Evolutionary conservation across 2,888 invertebrate genomes (phyloP).

Genomic region (Anarsia innoxiella): DNA sequence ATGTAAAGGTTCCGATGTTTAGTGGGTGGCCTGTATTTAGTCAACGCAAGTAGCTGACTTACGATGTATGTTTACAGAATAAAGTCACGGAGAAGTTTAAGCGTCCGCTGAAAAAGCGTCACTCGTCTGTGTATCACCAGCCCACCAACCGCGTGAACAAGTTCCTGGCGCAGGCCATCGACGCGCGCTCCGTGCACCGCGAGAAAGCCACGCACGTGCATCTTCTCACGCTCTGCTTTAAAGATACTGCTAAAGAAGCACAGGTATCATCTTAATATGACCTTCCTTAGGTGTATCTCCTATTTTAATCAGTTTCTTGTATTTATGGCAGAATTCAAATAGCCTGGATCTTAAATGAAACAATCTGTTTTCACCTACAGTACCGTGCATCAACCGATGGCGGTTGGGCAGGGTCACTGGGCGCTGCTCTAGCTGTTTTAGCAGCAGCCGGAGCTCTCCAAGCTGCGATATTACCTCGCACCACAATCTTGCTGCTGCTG

Average conservation of each 20-base stretch:
- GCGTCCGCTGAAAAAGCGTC: constrained; percentile 90
- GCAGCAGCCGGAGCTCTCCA: constrained; percentile 86
- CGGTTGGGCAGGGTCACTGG: constrained; percentile 88
- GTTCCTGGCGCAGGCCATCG: constrained; percentile 92
- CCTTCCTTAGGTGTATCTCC: not conserved
- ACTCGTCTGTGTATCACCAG: constrained; percentile 90
- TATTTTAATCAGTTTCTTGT: too few species aligned
- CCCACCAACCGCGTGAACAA: constrained; percentile 94
- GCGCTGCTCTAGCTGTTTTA: constrained; percentile 84
- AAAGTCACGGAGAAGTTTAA: constrained; percentile 92
- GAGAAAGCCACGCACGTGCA: constrained; percentile 94
- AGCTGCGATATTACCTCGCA: constrained; percentile 87
- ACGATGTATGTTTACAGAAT: constrained; percentile 72
- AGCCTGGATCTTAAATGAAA: too few species aligned
- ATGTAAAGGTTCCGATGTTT: constrained; percentile 10
- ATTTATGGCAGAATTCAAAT: too few species aligned
- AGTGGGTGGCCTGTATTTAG: not conserved
- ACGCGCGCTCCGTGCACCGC: constrained; percentile 91
- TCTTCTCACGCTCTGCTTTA: constrained; percentile 88
- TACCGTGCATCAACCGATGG: constrained; percentile 91
- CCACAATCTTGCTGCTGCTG: constrained; percentile 86
- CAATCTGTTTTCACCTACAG: too few species aligned
- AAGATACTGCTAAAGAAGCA: constrained; percentile 88
- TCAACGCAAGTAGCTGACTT: constrained; percentile 25
- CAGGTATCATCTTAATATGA: constrained; percentile 74